These are phyloP conservation scores for Drosophila sturtevanti DNA, from an alignment of 1,140 invertebrate genomes.

Conservation along the genomic window DNA sequence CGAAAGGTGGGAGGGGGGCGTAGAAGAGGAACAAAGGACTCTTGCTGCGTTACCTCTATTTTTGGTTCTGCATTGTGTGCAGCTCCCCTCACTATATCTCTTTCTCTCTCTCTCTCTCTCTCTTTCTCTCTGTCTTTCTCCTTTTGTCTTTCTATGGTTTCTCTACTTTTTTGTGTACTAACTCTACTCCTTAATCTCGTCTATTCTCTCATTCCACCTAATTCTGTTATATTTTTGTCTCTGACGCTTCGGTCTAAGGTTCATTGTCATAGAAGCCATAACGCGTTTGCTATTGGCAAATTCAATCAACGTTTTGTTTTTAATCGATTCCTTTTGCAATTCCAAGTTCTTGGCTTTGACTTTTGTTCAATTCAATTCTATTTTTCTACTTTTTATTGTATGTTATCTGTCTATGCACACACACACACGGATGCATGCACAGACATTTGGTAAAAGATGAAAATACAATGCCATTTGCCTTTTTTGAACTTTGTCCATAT, in stretches of 20 bases:
- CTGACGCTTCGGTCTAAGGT: background rate
- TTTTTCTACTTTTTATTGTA: background rate
- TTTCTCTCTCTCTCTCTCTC: background rate
- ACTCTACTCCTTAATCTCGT: background rate
- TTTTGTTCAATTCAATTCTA: slow-evolving; percentile 15
- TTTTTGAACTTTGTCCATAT: slow-evolving; percentile 27
- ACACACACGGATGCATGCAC: slow-evolving; percentile 1
- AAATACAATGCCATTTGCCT: slow-evolving; percentile 4
- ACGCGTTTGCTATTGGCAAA: slow-evolving; percentile 58
- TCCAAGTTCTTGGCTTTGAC: slow-evolving; percentile 30
- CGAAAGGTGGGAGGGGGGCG: slow-evolving; percentile 45
- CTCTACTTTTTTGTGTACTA: background rate
- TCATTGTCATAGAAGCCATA: slow-evolving; percentile 24
- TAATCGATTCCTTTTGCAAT: slow-evolving; percentile 65
- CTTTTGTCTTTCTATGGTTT: background rate
- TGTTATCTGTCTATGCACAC: slow-evolving; percentile 35
- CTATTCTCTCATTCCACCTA: background rate
- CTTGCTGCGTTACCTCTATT: slow-evolving; percentile 21
- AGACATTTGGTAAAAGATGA: slow-evolving; percentile 3
- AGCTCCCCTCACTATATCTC: slow-evolving; percentile 3
- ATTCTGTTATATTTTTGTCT: slow-evolving; percentile 1
- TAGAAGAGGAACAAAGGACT: background rate
- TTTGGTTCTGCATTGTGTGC: slow-evolving; percentile 47
- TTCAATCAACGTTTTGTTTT: slow-evolving; percentile 72
- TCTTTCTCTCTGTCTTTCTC: background rate